Percentiles rank a stretch among this genome's conserved stretches.
These are phyloP conservation scores for Sturnus vulgaris DNA, from an alignment of 2,113 vertebrate genomes.

Conservation along the genomic window DNA sequence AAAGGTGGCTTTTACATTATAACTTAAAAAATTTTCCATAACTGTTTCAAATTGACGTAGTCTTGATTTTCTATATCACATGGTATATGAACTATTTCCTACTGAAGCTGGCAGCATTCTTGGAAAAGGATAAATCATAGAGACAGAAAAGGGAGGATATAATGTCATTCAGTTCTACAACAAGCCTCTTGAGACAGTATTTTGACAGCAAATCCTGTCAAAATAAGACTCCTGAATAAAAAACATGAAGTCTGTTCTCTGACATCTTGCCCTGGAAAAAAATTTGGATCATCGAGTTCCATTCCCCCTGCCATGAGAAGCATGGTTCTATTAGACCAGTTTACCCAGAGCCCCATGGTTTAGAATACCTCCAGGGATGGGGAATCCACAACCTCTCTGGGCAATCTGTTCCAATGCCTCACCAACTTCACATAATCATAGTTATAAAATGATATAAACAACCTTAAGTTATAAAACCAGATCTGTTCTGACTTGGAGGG, in stretches of 20 bases:
- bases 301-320: neutral
- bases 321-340: neutral
- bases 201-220: slow-evolving; percentile 14
- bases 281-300: neutral
- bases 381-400: neutral
- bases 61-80: neutral
- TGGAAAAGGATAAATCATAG: neutral
- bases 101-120: neutral
- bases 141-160: neutral
- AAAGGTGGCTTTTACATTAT: neutral
- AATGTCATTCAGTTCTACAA: neutral
- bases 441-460: neutral
- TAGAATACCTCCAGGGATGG: neutral
- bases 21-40: neutral
- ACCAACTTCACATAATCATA: neutral
- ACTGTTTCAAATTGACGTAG: neutral
- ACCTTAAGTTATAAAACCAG: neutral
- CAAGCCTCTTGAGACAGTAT: neutral
- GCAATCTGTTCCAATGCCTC: neutral
- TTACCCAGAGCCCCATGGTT: neutral
- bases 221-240: neutral
- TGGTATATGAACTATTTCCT: neutral
- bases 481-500: neutral
- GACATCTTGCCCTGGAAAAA: neutral
- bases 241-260: neutral